Evolutionary conservation across 2,797 vertebrate genomes (phyloP), one percentile per base, ranked within the genome.

Genomic region (Sarcophilus harrisii): DNA sequence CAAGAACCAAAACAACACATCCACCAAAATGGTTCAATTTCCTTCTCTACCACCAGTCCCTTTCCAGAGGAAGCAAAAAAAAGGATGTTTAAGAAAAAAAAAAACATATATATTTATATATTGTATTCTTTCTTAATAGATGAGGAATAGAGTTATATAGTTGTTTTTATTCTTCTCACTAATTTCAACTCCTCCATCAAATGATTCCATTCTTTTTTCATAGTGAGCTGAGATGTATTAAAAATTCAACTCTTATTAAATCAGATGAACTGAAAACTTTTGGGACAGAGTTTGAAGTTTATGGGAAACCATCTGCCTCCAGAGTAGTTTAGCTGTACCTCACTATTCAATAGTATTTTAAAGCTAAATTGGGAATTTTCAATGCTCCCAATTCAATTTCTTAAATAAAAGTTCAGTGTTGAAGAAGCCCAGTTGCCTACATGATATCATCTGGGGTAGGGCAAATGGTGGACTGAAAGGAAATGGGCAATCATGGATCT

Each of bases 401-500:
- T 58, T 49, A 93, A 93, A 91, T 27, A 95, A 93, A 93, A 95
- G 38, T 94, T 92, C 59, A 92, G 55, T 0, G 32, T 21, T 24
- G 29, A 95, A 92, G 94, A 14, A 92, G 55, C 29, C 58, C 90
- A 62, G 94, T 54, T 94, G 62, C 93, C 90, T 94, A 30, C 49
- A 55, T 95, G 94, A 90, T 59, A 81, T 95, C 73, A 58, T 32
- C 21, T 52, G 90, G 66, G 54, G 16, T 57, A 95, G 95, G 93
- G 91, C 57, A 94, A 92, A 96, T 55, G 30, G 93, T 28, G 24
- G 62, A 52, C 55, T 57, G 93, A 57, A 55, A 94, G 96, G 94
- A 92, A 97, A 97, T 91, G 91, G 97, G 92, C 55, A 94, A 66
- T 94, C 97, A 73, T 73, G 97, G 73, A 97, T 95, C 54, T 59